Percentiles rank a stretch among this genome's conserved stretches.
phyloP scores from a whole-genome alignment of 2,888 invertebrate species.

The Heterodera filipjevi region DNA sequence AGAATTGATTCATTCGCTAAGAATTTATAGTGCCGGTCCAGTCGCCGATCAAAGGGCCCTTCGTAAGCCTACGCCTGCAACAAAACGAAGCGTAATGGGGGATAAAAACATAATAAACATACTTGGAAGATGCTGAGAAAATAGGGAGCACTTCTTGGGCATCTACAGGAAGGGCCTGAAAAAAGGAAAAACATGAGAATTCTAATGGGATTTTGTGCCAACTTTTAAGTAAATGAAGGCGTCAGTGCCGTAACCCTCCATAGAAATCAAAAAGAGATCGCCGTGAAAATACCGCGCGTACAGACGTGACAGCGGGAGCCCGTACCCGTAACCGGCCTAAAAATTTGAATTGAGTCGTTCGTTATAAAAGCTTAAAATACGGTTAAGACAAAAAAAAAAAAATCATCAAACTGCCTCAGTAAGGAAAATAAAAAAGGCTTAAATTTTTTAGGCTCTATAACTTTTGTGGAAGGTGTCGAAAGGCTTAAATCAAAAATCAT shows the following conservation, averaged over 20 bases:
- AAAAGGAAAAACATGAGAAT: not conserved
- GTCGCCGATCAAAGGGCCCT: constrained; percentile 26
- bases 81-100: not conserved
- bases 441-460: too few species aligned
- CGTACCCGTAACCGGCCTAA: constrained; percentile 83
- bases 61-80: constrained; percentile 9
- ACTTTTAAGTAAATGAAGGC: constrained; percentile 93
- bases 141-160: constrained; percentile 95
- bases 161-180: constrained; percentile 87
- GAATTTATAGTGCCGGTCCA: constrained; percentile 7
- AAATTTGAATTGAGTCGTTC: too few species aligned
- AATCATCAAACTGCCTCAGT: too few species aligned
- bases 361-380: too few species aligned
- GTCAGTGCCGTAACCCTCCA: constrained; percentile 95
- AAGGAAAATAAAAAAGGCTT: too few species aligned
- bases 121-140: constrained; percentile 66
- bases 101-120: too few species aligned
- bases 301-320: constrained; percentile 89
- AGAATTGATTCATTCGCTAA: not conserved
- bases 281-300: constrained; percentile 98
- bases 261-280: constrained; percentile 86
- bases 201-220: too few species aligned
- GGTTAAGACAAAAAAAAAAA: too few species aligned
- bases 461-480: too few species aligned
- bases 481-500: too few species aligned